Base-by-base conservation (phyloP, 2,797 vertebrate species). In the Lagodon rhomboides region DNA sequence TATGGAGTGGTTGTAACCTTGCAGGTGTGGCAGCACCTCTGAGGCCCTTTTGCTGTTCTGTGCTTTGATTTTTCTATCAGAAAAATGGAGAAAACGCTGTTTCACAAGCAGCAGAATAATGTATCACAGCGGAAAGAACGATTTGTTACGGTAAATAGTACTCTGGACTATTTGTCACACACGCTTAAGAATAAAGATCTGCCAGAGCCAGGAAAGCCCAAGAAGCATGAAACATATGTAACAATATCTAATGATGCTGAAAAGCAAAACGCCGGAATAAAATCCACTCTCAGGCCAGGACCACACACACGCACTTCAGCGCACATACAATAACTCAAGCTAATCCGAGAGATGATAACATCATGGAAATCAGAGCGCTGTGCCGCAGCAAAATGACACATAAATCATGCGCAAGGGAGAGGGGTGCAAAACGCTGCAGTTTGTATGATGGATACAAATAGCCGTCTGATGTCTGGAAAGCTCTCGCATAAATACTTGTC, bases 371-470 rank as follows among this genome's bases (percentile, higher is more conserved):
- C 77, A 64, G 79, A 79, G 73, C 55, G 77, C 79, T 67, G 66
- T 47, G 77, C 67, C 60, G 81, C 71, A 73, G 79, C 73, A 83
- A 89, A 92, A 90, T 84, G 86, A 85, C 80, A 87, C 83, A 94
- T 94, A 93, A 95, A 95, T 94, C 94, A 93, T 74, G 70, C 50
- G 65, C 65, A 59, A 41, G 54, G 76, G 59, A 82, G 73, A 72
- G 55, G 55, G 67, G 89, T 84, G 82, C 81, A 88, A 87, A 90
- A 91, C 59, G 60, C 86, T 80, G 75, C 78, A 65, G 58, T 71
- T 86, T 68, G 69, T 73, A 59, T 86, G 91, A 93, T 83, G 86
- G 91, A 86, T 90, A 92, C 88, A 92, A 93, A 94, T 89, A 79
- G 75, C 81, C n/a, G 43, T 34, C 63, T 78, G 65, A 83, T 90